These are phyloP conservation scores for Mixornis gularis DNA, from an alignment of 2,113 vertebrate genomes.

Conservation along the genomic window DNA sequence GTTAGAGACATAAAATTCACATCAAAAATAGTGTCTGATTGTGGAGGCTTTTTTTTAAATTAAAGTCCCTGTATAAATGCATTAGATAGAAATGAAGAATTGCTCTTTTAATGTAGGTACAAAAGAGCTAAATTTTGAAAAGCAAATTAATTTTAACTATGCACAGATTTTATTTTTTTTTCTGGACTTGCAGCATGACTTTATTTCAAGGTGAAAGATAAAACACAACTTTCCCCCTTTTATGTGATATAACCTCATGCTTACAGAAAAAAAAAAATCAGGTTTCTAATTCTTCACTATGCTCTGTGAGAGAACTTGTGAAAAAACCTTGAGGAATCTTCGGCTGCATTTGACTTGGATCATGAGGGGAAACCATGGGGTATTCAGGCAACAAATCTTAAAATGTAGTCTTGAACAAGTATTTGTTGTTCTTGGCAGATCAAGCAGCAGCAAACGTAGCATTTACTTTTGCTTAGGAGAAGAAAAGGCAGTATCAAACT, in stretches of 20 bases:
- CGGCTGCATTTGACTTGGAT: neutral
- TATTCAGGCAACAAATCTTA: neutral
- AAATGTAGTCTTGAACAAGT: neutral
- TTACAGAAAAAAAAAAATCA: neutral
- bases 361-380: neutral
- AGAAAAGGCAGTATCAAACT: neutral
- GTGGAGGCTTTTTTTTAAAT: rapidly evolving
- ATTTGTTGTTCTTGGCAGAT: neutral
- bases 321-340: neutral
- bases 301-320: rapidly evolving
- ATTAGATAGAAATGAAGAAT: neutral
- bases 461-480: neutral
- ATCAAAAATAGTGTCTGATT: neutral
- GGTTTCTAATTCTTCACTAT: neutral
- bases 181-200: rapidly evolving
- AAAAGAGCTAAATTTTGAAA: neutral
- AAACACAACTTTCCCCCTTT: neutral
- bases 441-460: neutral
- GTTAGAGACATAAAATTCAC: neutral
- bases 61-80: neutral
- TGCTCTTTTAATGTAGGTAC: neutral
- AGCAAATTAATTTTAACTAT: neutral
- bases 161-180: neutral
- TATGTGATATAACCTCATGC: neutral
- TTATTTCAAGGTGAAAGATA: neutral